Evolutionary conservation across 2,113 vertebrate species (phyloP).

Genomic region (Shinisaurus crocodilurus): DNA sequence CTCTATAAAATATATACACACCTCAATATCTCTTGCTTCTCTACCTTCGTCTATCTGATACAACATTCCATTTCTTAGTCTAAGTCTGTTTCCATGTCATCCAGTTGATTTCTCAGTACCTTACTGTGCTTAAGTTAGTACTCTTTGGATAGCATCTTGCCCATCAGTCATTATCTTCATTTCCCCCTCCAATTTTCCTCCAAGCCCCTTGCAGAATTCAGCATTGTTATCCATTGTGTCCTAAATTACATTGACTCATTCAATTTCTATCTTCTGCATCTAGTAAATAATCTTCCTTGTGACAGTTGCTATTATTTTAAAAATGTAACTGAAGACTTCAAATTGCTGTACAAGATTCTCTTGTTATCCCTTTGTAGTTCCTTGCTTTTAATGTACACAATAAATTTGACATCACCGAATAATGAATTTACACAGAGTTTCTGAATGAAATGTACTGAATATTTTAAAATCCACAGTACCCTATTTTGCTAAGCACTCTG

Average conservation of each 20-base stretch:
- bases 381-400: background rate
- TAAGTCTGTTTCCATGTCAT: conserved; percentile 64
- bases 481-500: background rate
- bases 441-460: background rate
- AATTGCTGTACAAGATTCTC: background rate
- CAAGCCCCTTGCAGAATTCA: conserved; percentile 49
- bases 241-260: conserved; percentile 58
- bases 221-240: conserved; percentile 56
- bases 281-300: conserved; percentile 44
- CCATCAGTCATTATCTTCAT: conserved; percentile 50
- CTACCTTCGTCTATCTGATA: conserved; percentile 23
- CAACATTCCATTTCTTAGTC: conserved; percentile 63
- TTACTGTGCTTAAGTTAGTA: conserved; percentile 4
- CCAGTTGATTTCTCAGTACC: no score
- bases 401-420: background rate
- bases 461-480: background rate
- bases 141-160: conserved; percentile 44
- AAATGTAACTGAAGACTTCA: background rate
- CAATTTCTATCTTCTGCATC: conserved; percentile 32
- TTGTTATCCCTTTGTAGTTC: conserved; percentile 10
- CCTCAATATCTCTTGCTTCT: conserved; percentile 34
- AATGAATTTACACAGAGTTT: background rate
- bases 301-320: conserved; percentile 29
- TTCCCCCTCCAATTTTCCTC: conserved; percentile 48
- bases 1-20: conserved; percentile 57